These are phyloP conservation scores for Prinia subflava DNA, from an alignment of 2,113 vertebrate species.

Conservation along the genomic window DNA sequence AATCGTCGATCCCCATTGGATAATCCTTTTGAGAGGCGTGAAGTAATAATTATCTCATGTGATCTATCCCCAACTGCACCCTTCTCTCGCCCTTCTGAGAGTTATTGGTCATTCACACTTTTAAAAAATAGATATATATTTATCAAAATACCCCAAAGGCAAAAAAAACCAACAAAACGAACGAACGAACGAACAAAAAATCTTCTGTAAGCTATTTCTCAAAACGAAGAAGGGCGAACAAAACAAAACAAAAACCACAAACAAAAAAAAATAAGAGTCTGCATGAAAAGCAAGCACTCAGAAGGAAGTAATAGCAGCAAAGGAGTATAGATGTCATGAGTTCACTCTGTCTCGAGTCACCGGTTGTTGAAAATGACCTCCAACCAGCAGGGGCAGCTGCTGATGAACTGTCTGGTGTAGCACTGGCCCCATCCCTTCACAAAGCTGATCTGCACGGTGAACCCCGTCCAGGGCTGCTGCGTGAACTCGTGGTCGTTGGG, in stretches of 20 bases:
- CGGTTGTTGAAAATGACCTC: constrained; percentile 98
- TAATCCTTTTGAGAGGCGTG: neutral
- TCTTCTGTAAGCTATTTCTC: constrained; percentile 76
- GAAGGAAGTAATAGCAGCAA: constrained; percentile 82
- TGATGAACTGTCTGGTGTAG: constrained; percentile 99
- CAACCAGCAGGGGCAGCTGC: constrained; percentile 98
- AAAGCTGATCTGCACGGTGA: constrained; percentile 98
- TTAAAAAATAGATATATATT: constrained; percentile 9
- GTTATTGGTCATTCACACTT: constrained; percentile 61
- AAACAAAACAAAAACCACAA: neutral
- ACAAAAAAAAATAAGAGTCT: constrained; percentile 14
- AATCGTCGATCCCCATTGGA: neutral
- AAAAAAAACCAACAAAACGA: neutral
- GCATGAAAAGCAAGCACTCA: constrained; percentile 81
- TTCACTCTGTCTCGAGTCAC: constrained; percentile 73
- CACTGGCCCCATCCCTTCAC: constrained; percentile 99
- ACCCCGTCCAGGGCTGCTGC: constrained; percentile 94
- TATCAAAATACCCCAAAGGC: constrained; percentile 27
- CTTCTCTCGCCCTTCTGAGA: constrained; percentile 42
- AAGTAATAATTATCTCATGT: neutral
- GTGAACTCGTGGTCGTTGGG: constrained; percentile 98
- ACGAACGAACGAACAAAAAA: neutral
- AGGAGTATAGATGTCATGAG: constrained; percentile 66
- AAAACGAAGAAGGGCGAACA: neutral
- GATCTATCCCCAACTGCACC: neutral